Evolutionary conservation across 2,888 invertebrate genomes (phyloP).

Genomic region (Colletes collaris): DNA sequence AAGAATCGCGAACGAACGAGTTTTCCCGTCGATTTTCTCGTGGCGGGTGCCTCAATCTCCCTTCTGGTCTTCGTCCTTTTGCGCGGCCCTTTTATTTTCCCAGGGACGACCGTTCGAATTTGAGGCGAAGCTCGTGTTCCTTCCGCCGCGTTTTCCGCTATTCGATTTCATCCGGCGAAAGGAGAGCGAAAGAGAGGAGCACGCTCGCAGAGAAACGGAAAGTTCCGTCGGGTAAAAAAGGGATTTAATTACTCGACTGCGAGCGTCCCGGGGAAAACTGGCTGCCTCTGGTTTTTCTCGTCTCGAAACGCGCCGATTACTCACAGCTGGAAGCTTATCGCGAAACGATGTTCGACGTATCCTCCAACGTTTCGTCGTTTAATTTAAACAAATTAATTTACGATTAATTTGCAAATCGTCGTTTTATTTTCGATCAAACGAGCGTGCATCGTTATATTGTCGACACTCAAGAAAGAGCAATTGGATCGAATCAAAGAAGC

Average conservation of each 20-base stretch:
- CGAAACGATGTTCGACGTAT: no score
- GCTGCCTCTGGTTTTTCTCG: neutral
- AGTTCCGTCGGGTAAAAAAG: conserved; percentile 49
- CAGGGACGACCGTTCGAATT: conserved; percentile 39
- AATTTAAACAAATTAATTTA: no score
- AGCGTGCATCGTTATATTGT: no score
- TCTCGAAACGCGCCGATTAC: conserved; percentile 7
- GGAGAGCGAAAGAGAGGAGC: conserved; percentile 14
- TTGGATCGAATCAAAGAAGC: neutral
- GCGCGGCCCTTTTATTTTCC: conserved; percentile 22
- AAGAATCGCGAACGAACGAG: conserved; percentile 9
- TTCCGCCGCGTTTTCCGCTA: conserved; percentile 38
- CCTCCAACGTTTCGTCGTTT: no score
- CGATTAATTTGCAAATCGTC: no score
- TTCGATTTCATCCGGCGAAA: conserved; percentile 39
- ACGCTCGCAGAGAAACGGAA: conserved; percentile 23
- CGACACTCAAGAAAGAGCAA: no score
- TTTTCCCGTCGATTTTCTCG: conserved; percentile 25
- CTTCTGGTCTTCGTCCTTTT: conserved; percentile 8
- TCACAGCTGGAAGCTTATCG: no score
- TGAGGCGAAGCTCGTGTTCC: conserved; percentile 34
- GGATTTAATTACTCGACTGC: conserved; percentile 65
- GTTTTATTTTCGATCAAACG: no score
- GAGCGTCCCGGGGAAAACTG: conserved; percentile 29
- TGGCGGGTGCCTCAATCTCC: neutral